Conservation (phyloP, 30 jellyfish, hydroid and myxozoan genomes). For the Rhopilema esculentum region DNA sequence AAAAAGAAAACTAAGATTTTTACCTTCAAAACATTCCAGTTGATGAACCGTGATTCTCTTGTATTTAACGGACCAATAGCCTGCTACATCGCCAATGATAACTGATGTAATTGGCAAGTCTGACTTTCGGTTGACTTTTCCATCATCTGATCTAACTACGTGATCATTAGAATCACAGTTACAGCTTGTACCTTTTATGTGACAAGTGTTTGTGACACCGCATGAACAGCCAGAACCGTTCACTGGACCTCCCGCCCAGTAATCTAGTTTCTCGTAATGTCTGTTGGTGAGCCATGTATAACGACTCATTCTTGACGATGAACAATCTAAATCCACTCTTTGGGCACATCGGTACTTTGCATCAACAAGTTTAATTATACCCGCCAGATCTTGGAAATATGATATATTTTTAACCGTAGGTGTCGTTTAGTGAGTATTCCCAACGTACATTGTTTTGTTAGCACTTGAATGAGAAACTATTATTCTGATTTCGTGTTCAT, state of each 20-base stretch:
- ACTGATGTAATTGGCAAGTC: conserved; percentile 15
- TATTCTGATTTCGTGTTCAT: background rate
- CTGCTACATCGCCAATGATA: conserved; percentile 5
- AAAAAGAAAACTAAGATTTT: background rate
- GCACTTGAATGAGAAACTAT: background rate
- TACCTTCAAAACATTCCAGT: conserved; percentile 10
- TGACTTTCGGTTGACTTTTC: background rate
- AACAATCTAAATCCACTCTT: background rate
- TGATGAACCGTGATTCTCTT: background rate
- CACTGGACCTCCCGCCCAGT: conserved; percentile 15
- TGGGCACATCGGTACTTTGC: conserved; percentile 1
- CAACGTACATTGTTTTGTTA: background rate
- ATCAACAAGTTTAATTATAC: background rate
- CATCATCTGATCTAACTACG: conserved; percentile 6
- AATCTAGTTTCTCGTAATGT: background rate
- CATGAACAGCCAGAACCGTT: conserved; percentile 11
- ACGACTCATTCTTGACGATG: background rate
- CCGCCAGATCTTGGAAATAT: background rate
- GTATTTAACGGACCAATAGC: conserved; percentile 2
- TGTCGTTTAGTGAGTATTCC: background rate
- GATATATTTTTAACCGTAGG: background rate
- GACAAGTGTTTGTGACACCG: conserved; percentile 13
- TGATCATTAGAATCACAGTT: conserved; percentile 1
- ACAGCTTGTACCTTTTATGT: background rate
- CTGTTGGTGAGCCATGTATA: conserved; percentile 12